phyloP scores from a whole-genome alignment of 2,113 vertebrate genomes.

The Otis tarda region DNA sequence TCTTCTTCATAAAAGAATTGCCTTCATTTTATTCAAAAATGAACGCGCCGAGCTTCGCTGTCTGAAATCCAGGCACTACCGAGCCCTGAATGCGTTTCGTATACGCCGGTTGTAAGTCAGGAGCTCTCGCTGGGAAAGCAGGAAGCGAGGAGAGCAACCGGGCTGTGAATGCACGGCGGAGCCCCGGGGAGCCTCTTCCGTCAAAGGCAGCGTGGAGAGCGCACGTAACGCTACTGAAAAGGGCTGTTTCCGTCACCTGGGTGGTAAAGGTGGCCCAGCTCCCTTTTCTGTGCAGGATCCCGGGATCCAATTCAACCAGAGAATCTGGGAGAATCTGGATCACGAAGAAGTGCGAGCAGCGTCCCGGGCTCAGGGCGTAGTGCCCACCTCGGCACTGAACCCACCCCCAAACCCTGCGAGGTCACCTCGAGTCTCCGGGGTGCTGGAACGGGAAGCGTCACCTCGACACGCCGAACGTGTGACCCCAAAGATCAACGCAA shows the following conservation, averaged over 20 bases:
- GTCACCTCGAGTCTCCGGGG: neutral
- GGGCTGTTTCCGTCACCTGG: neutral
- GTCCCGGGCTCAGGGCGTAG: neutral
- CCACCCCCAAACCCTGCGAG: neutral
- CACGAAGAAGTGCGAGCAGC: neutral
- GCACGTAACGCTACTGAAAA: too few species aligned
- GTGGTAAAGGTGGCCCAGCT: neutral
- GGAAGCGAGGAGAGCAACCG: too few species aligned
- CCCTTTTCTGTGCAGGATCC: neutral
- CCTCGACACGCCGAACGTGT: fast-evolving
- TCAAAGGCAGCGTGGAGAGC: too few species aligned
- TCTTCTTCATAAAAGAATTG: fast-evolving
- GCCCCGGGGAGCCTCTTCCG: too few species aligned
- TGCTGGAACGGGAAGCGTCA: neutral
- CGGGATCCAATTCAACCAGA: neutral
- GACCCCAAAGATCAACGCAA: neutral
- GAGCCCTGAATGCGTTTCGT: neutral
- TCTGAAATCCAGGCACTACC: fast-evolving
- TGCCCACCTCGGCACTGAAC: neutral
- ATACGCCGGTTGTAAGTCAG: neutral
- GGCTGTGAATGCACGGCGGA: too few species aligned
- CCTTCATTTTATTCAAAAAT: neutral
- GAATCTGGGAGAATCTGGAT: neutral
- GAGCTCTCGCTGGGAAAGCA: neutral
- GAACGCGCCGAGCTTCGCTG: neutral